Base-by-base conservation (phyloP, 2,113 vertebrate species). In the Centropus unirufus region DNA sequence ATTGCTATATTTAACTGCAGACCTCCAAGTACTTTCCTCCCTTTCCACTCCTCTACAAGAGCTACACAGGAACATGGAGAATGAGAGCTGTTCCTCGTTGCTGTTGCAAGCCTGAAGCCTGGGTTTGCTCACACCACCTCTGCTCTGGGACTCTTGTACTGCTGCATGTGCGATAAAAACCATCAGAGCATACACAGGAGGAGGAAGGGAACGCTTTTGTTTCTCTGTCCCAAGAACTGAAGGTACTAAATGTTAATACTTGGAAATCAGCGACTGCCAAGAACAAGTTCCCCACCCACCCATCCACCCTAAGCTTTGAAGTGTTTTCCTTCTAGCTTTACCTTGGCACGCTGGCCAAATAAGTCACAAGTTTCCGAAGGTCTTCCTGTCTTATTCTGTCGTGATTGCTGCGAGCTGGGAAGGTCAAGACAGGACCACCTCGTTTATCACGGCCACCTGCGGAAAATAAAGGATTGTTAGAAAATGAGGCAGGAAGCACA, bases 351-450 rank as follows among this genome's bases (percentile, higher is more conserved):
- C 99, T 99, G 83, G 99, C 99, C 97, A 99, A 98, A 98, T 99
- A 99, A 83, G 99, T 99, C n/a, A 99, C 99, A 68, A 99, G 99
- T 97, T 98, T 98, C 96, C 99, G 98, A 92, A 99, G 98, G 94
- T 99, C 99, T 95, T 99, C 99, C 91, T 99, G 99, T 95, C 99
- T 99, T 99, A 99, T 99, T 98, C 99, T 98, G 98, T 99, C 99
- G 27, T 99, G 99, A 98, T 99, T 99, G 96, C 99, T 99, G 78
- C 99, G 98, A 87, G 99, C 99, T 73, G 99, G 99, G 96, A 99
- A 99, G 54, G 99, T 99, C 97, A 99, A 95, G 96, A 99, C 99
- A 34, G 99, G 99, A 92, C 99, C 99, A 49, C 99, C 99, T 98
- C 99, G 98, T 96, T 99, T 99, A 96, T 99, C 99, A 92, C 99